A percentile compares a stretch with the other conserved stretches of the same genome.
phyloP scores from a whole-genome alignment of 2,113 vertebrate genomes.

The Lophotis ruficrista region DNA sequence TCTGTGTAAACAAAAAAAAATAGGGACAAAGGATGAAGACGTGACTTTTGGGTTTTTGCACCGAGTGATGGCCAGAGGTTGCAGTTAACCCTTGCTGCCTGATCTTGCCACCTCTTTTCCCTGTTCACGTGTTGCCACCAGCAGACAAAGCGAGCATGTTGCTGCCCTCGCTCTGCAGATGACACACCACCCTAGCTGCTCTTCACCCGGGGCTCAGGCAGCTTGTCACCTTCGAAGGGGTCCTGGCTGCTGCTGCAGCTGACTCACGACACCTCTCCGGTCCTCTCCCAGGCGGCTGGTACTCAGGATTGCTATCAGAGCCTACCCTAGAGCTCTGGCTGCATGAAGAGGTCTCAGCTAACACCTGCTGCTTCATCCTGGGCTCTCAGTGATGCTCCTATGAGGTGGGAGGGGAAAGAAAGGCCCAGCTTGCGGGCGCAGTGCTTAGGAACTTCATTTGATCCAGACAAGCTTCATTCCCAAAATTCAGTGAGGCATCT shows the following conservation, averaged over 20 bases:
- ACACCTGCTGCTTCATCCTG: neutral
- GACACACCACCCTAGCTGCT: neutral
- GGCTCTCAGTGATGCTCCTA: neutral
- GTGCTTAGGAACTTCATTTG: neutral
- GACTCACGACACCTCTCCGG: neutral
- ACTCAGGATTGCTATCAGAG: neutral
- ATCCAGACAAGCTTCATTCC: neutral
- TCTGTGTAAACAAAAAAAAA: neutral
- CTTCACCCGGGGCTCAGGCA: neutral
- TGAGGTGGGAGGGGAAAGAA: neutral
- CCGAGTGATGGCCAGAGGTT: neutral
- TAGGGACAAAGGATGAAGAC: neutral
- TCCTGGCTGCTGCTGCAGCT: neutral
- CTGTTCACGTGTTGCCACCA: neutral
- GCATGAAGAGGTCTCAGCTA: neutral
- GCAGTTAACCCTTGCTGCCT: neutral
- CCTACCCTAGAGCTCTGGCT: neutral
- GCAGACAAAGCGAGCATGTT: neutral
- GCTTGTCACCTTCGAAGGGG: neutral
- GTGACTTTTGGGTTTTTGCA: slow-evolving; percentile 1
- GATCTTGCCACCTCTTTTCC: neutral
- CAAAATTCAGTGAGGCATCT: neutral
- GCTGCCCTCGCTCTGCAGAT: neutral
- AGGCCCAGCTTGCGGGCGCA: too few species aligned
- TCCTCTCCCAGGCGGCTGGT: neutral